These are phyloP conservation scores for Cryptops parisi DNA, from an alignment of 2,888 invertebrate genomes.

Conservation along the genomic window DNA sequence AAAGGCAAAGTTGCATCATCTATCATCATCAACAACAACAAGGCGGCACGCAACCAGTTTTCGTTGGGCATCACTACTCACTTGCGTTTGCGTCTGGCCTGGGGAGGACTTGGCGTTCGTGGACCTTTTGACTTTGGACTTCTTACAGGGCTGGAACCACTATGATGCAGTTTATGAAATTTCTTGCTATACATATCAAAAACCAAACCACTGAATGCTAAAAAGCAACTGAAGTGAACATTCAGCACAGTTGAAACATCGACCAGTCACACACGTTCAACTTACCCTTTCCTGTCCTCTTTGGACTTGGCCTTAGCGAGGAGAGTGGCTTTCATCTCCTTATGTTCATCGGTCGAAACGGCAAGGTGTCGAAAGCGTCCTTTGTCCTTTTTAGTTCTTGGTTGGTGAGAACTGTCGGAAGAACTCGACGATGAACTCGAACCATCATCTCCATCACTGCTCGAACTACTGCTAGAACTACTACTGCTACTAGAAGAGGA, in stretches of 20 bases:
- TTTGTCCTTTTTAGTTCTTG: background rate
- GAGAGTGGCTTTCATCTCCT: background rate
- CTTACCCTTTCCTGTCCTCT: background rate
- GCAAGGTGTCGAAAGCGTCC: background rate
- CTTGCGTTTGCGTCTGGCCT: too few species aligned
- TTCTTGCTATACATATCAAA: background rate
- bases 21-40: too few species aligned
- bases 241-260: background rate
- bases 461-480: constrained; percentile 12
- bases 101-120: constrained; percentile 6
- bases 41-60: too few species aligned
- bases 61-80: too few species aligned
- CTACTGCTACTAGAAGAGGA: constrained; percentile 13
- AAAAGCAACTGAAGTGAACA: too few species aligned
- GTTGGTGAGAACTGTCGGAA: background rate
- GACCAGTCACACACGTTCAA: background rate
- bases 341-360: background rate
- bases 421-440: constrained; percentile 5
- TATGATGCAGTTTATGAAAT: background rate
- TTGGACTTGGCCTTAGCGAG: background rate
- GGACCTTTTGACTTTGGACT: constrained; percentile 6
- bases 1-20: too few species aligned
- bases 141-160: background rate
- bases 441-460: constrained; percentile 8
- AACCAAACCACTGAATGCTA: background rate